phyloP scores from a whole-genome alignment of 1,140 invertebrate genomes.

The Achroia grisella region DNA sequence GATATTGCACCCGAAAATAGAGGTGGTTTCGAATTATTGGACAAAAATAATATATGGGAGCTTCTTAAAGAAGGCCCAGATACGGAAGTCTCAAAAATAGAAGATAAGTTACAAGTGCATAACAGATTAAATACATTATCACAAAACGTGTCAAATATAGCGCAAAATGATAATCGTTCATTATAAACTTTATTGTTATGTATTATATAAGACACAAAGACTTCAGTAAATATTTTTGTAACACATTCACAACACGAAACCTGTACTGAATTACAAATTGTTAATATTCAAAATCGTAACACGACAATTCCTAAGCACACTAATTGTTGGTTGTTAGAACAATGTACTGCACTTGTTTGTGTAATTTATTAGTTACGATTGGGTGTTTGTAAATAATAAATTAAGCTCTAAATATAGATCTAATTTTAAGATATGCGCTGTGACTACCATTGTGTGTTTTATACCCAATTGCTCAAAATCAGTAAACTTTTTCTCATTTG shows the following conservation, averaged over 20 bases:
- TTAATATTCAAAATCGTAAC: conserved; percentile 17
- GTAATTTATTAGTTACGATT: conserved; percentile 32
- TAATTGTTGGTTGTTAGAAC: conserved; percentile 49
- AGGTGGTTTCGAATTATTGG: conserved; percentile 73
- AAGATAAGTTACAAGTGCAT: conserved; percentile 49
- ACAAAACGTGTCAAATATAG: conserved; percentile 37
- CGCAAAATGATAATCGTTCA: conserved; percentile 46
- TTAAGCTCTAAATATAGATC: conserved; percentile 21
- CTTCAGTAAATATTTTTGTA: conserved; percentile 67
- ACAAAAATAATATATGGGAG: conserved; percentile 76
- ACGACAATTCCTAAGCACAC: conserved; percentile 33
- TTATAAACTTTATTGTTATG: conserved; percentile 64
- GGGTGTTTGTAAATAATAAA: conserved; percentile 49
- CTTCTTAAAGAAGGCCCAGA: conserved; percentile 73
- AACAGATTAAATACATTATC: conserved; percentile 35
- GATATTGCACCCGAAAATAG: conserved; percentile 72
- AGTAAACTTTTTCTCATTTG: no score
- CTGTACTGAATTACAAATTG: conserved; percentile 16
- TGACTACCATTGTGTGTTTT: conserved; percentile 37
- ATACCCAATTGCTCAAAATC: conserved; percentile 42
- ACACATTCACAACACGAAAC: conserved; percentile 31
- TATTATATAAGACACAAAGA: conserved; percentile 64
- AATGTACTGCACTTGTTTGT: conserved; percentile 46
- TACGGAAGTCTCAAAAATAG: conserved; percentile 38
- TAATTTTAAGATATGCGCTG: conserved; percentile 46